Evolutionary conservation across 2,113 vertebrate species (phyloP).

Genomic region (Platichthys stellatus): DNA sequence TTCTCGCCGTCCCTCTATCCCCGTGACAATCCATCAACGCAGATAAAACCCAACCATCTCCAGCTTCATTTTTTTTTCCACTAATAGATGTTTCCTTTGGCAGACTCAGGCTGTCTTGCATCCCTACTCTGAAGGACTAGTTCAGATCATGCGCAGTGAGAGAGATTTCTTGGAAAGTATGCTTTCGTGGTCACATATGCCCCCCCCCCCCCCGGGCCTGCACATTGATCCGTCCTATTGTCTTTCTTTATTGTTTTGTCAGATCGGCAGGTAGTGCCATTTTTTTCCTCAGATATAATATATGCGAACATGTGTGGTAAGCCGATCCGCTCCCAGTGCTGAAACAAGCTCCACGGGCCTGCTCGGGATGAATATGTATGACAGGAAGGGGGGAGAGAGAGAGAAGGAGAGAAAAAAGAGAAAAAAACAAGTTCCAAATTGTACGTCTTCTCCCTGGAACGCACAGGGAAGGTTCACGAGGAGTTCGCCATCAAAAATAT

Average conservation of each 20-base stretch:
- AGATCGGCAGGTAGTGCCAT: slow-evolving; percentile 42
- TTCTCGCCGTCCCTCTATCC: slow-evolving; percentile 30
- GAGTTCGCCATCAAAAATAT: slow-evolving; percentile 57
- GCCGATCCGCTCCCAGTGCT: slow-evolving; percentile 29
- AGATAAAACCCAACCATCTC: slow-evolving; percentile 61
- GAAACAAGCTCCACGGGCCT: slow-evolving; percentile 43
- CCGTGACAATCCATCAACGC: slow-evolving; percentile 69
- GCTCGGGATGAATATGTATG: slow-evolving; percentile 61
- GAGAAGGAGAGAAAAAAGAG: neutral
- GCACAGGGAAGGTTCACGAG: slow-evolving; percentile 42
- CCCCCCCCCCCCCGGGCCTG: neutral
- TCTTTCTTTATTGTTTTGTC: slow-evolving; percentile 50
- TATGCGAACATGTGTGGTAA: slow-evolving; percentile 39
- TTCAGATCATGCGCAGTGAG: slow-evolving; percentile 24
- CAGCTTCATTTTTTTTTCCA: slow-evolving; percentile 35
- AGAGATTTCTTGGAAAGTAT: slow-evolving; percentile 43
- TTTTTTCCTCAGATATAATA: slow-evolving; percentile 31
- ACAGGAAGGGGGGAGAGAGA: neutral
- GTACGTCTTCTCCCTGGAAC: slow-evolving; percentile 3
- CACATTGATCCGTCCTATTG: slow-evolving; percentile 48
- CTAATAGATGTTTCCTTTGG: slow-evolving; percentile 46
- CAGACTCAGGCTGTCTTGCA: slow-evolving; percentile 38
- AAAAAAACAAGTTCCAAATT: slow-evolving; percentile 1
- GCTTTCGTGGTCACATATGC: slow-evolving; percentile 18
- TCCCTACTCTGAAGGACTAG: slow-evolving; percentile 37